phyloP scores from a whole-genome alignment of 2,113 vertebrate species.

The Pseudorasbora parva region DNA sequence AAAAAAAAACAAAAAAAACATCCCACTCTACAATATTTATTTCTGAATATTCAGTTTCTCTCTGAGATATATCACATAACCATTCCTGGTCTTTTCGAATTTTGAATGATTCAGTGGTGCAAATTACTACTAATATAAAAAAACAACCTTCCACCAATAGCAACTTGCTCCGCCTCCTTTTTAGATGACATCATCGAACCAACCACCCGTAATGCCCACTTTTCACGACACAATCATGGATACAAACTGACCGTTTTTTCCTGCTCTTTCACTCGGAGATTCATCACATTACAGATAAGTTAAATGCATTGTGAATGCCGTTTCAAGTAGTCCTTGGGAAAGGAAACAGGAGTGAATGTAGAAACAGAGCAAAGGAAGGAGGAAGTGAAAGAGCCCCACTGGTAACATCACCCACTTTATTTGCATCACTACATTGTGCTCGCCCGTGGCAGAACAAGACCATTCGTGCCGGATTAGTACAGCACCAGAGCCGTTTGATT shows the following conservation, averaged over 20 bases:
- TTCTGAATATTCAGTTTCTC: neutral
- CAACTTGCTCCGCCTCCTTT: neutral
- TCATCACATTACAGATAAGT: neutral
- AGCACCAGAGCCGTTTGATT: slow-evolving; percentile 11
- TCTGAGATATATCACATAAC: neutral
- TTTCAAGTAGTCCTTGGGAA: slow-evolving; percentile 5
- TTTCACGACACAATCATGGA: neutral
- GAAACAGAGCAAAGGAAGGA: slow-evolving; percentile 17
- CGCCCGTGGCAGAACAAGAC: slow-evolving; percentile 31
- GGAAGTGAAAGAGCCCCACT: slow-evolving; percentile 33
- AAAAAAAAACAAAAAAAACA: too few species aligned
- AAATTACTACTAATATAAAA: neutral
- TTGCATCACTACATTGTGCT: slow-evolving; percentile 41
- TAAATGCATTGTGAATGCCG: neutral
- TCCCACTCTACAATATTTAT: too few species aligned
- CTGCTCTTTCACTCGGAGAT: neutral
- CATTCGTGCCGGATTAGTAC: slow-evolving; percentile 27
- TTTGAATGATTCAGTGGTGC: neutral
- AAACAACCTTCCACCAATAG: too few species aligned
- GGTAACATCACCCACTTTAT: slow-evolving; percentile 36
- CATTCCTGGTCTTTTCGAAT: neutral
- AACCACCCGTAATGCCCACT: neutral
- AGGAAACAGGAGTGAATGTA: neutral
- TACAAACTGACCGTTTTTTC: neutral
- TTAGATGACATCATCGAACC: neutral